Base-by-base conservation (phyloP, 1,140 invertebrate genomes). In the Drosophila persimilis region DNA sequence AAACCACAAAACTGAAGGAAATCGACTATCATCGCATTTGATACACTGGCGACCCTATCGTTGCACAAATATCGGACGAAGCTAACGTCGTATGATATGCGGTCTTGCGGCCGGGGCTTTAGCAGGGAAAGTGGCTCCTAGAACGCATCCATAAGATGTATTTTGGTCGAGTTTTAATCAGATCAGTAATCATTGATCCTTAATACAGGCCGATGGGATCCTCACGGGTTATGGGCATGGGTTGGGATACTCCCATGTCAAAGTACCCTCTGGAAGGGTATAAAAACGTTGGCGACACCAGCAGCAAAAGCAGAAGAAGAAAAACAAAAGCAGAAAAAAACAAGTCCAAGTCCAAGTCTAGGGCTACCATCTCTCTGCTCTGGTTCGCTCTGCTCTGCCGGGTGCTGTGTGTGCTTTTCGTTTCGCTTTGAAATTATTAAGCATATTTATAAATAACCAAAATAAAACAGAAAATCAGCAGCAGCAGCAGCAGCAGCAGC, bases 321-420 rank as follows among this genome's bases (percentile, higher is more conserved):
- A 20, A 20, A 17, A 17, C 17, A 20, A 20, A 24, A 55, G 29
- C 80, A 20, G 15, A 15, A 15, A 20, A 20, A 26, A 55, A 35
- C 80, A 78, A 73, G 62, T 75, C 80, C 77, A 85, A 80, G 80
- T 85, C 80, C 80, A 84, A 84, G 80, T 80, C 77, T 79, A 85
- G 78, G 73, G 63, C 66, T 47, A 58, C 47, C 54, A 71, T 39
- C 35, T 45, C 41, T 56, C 43, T 56, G 45, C 54, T 45, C 29
- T 8, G 17, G 4, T 53, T 15, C 5, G 39, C 13, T 35, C 15
- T 53, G n/a, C 13, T 35, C 31, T 39, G 35, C 24, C 22, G 8
- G 41, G 20, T 43, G 17, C 54, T 48, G 26, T 72, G 60, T 65
- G 70, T 74, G 54, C 65, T 73, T 73, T 74, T 60, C 52, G 70